Conservation (phyloP, 2,888 invertebrate species). For the Epirrita christyi region DNA sequence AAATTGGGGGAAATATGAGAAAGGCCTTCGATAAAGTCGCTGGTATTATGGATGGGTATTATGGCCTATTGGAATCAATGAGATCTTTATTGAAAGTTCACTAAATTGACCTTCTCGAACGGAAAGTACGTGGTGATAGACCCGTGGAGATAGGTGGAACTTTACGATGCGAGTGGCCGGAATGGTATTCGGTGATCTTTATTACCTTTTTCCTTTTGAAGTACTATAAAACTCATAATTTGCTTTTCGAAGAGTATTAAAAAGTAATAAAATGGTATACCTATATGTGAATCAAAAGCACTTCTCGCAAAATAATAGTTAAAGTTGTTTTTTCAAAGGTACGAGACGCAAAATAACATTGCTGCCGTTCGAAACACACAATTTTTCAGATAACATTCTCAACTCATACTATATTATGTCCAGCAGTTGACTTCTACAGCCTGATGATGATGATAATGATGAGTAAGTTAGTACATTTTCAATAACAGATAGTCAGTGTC, state of each 20-base stretch:
- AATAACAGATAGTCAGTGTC: no score
- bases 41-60: constrained; percentile 68
- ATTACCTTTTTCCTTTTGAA: constrained; percentile 12
- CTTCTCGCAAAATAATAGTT: not conserved
- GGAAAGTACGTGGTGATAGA: constrained; percentile 32
- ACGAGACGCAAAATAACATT: no score
- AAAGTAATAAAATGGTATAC: constrained; percentile 6
- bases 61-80: constrained; percentile 76
- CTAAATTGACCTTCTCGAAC: constrained; percentile 61
- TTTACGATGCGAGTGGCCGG: constrained; percentile 36
- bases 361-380: no score
- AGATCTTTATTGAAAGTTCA: constrained; percentile 73
- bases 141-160: constrained; percentile 32
- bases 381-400: no score
- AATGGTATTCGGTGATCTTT: constrained; percentile 18
- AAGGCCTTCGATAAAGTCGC: constrained; percentile 67
- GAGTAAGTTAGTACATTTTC: no score
- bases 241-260: constrained; percentile 10
- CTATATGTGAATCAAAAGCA: not conserved
- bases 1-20: constrained; percentile 73
- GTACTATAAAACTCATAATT: constrained; percentile 12
- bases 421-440: no score
- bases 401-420: no score
- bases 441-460: no score
- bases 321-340: no score